Conservation (phyloP, 2,888 invertebrate genomes). For the Tetranychus piercei region DNA sequence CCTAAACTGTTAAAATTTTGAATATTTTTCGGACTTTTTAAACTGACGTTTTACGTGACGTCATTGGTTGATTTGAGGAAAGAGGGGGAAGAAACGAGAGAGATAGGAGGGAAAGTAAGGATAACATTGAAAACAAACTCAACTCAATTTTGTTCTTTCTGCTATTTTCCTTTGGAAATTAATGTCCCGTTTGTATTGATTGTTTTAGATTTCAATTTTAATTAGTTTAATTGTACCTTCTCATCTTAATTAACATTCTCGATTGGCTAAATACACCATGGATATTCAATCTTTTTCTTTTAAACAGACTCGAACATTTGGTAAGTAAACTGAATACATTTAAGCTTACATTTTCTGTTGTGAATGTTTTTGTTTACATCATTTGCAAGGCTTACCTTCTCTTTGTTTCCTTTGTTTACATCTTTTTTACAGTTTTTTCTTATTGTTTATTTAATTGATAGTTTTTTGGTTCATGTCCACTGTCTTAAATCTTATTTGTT, state of each 20-base stretch:
- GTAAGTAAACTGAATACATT: not conserved
- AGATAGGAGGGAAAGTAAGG: not conserved
- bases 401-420: too few relatives aligned
- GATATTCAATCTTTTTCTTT: constrained; percentile 1
- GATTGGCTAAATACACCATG: not conserved
- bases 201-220: not conserved
- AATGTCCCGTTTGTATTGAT: not conserved
- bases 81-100: not conserved
- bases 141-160: not conserved
- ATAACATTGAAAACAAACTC: not conserved
- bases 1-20: too few relatives aligned
- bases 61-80: not conserved
- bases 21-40: too few relatives aligned
- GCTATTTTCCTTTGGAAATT: not conserved
- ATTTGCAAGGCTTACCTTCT: too few relatives aligned
- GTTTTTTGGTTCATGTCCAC: too few relatives aligned
- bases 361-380: not conserved
- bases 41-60: not conserved
- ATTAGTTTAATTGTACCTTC: not conserved
- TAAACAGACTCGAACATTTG: not conserved
- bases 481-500: too few relatives aligned
- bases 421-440: too few relatives aligned
- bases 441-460: too few relatives aligned
- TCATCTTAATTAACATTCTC: not conserved
- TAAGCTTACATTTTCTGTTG: not conserved